phyloP scores from a whole-genome alignment of 2,888 invertebrate genomes.

The Helobdella robusta region DNA sequence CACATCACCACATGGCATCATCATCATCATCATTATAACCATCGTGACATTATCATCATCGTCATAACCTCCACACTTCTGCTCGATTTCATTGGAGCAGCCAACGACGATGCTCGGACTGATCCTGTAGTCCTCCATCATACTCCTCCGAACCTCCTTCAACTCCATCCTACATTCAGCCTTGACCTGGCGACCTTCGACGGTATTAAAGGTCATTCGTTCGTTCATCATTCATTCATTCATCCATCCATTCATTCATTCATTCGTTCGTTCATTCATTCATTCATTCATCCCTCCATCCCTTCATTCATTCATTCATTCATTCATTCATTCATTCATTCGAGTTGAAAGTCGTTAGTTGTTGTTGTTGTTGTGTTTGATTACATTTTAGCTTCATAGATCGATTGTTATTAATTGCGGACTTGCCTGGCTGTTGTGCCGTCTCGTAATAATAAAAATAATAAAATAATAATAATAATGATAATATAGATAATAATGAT shows the following conservation, averaged over 20 bases:
- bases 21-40: neutral
- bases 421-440: neutral
- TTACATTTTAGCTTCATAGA: too few relatives aligned
- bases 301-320: too few relatives aligned
- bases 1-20: neutral
- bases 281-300: too few relatives aligned
- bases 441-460: neutral
- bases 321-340: neutral
- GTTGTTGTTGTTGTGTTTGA: neutral
- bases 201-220: neutral
- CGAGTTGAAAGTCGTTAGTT: neutral
- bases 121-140: constrained; percentile 84
- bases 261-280: too few relatives aligned
- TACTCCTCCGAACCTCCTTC: constrained; percentile 74
- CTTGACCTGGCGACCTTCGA: constrained; percentile 36
- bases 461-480: neutral
- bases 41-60: too few relatives aligned
- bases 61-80: constrained; percentile 58
- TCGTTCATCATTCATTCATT: too few relatives aligned
- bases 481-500: too few relatives aligned
- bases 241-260: too few relatives aligned
- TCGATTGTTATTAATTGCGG: too few relatives aligned
- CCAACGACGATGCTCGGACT: constrained; percentile 57
- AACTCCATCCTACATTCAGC: constrained; percentile 75
- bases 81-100: constrained; percentile 54